These are phyloP conservation scores for Atractosteus spatula DNA, from an alignment of 2,113 vertebrate species.

Conservation along the genomic window DNA sequence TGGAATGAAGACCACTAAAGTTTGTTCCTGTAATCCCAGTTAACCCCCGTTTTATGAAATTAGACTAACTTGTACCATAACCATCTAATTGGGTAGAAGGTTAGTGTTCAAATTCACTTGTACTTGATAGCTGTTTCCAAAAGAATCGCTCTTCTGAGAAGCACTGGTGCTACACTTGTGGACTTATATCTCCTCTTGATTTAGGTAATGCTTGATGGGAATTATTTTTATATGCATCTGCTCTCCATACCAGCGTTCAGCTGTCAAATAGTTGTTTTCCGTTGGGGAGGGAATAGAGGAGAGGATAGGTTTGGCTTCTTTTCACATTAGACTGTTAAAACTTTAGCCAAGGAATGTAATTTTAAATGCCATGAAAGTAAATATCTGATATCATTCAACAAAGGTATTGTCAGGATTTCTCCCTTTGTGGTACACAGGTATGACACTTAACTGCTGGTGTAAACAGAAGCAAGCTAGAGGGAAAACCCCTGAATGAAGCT, in stretches of 20 bases:
- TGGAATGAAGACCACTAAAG: not conserved
- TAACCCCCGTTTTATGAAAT: not conserved
- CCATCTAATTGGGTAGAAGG: no score
- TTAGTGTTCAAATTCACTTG: not conserved
- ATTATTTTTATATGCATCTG: constrained; percentile 10
- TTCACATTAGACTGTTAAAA: not conserved
- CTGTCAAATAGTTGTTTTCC: not conserved
- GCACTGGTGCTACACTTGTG: constrained; percentile 1
- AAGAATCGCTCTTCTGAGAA: not conserved
- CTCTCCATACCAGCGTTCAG: constrained; percentile 1
- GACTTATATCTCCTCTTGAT: not conserved
- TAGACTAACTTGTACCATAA: no score
- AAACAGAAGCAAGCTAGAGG: no score
- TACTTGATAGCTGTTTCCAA: constrained; percentile 3
- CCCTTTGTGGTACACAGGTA: constrained; percentile 12
- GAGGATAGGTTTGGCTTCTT: no score
- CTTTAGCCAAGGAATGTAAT: constrained; percentile 1
- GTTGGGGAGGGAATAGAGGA: not conserved
- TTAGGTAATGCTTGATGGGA: constrained; percentile 15
- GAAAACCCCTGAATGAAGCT: no score
- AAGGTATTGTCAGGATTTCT: not conserved
- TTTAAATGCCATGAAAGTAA: not conserved
- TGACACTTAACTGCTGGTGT: no score
- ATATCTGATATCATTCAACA: not conserved
- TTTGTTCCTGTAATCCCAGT: not conserved